phyloP scores from a whole-genome alignment of 2,888 invertebrate species.

The Amphimallon solstitiale region DNA sequence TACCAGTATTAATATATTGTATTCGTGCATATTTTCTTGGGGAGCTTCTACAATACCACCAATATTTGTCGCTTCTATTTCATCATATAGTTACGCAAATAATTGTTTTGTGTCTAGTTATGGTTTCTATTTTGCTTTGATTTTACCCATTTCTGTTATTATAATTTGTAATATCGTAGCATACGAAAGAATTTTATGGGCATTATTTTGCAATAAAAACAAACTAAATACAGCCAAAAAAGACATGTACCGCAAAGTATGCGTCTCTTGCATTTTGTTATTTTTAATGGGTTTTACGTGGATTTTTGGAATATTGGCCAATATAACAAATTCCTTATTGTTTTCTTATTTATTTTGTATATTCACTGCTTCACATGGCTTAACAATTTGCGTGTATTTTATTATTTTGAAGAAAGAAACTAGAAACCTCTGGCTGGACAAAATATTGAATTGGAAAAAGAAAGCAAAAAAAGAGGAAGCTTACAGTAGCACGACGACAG shows the following conservation, averaged over 20 bases:
- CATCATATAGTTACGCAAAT: background rate
- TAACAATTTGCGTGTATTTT: conserved; percentile 25
- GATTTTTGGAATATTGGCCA: conserved; percentile 28
- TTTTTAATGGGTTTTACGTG: conserved; percentile 32
- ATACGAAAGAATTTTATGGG: conserved; percentile 13
- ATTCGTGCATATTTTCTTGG: conserved; percentile 7
- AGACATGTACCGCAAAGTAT: conserved; percentile 3
- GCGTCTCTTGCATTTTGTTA: conserved; percentile 22
- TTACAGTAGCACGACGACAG: too few species aligned
- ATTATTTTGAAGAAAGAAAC: conserved; percentile 16
- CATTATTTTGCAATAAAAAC: conserved; percentile 1
- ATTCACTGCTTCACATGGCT: conserved; percentile 18
- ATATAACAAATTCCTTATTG: background rate
- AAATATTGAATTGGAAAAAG: too few species aligned
- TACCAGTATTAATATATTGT: background rate
- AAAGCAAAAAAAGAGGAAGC: too few species aligned
- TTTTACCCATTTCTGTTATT: conserved; percentile 13
- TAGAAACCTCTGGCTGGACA: conserved; percentile 15
- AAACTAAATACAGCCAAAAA: background rate
- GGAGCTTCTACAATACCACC: conserved; percentile 12
- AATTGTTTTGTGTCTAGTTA: conserved; percentile 14
- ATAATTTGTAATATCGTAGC: conserved; percentile 9
- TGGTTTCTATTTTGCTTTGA: conserved; percentile 15
- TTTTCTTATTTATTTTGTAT: conserved; percentile 31
- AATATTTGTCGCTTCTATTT: background rate